Evolutionary conservation across 2,797 vertebrate genomes (phyloP), one percentile per base, ranked within the genome.

Genomic region (Hybognathus amarus): DNA sequence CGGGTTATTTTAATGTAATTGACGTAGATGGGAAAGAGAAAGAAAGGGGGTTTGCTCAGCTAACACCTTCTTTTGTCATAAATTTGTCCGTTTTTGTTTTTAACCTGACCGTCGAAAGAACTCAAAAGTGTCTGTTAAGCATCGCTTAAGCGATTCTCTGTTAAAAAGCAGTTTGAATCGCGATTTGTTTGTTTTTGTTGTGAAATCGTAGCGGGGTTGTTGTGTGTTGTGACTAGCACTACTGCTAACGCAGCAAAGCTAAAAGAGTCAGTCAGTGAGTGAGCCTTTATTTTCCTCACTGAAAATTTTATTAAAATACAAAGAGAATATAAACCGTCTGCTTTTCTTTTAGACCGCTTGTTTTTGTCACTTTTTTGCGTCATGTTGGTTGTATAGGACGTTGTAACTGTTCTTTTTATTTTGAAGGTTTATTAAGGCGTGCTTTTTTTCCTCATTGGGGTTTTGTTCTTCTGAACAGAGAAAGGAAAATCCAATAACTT

Each of bases 211-310:
- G 81, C 38, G 74, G 18, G 66, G 68, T 61, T 70, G 79, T 80
- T 80, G 66, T 80, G 64, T 83, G 82, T 83, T 83, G 82, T 78
- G 82, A 78, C 33, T 83, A 83, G 82, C 82, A 30, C 17, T 50
- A 52, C 27, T 61, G 82, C 82, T 83, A 83, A 78, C 82, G 54
- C 67, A 52, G 67, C 67, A 38, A 30, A 64, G 75, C 75, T 78
- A 77, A 77, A 75, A 52, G 38, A 77, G 74, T 83, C 73, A n/a
- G n/a, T n/a, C n/a, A 33, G n/a, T 38, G 82, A 83, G 82, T 38
- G 82, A 83, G 75, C 64, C 66, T 77, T 71, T 64, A 67, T 82
- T 70, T 61, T 47, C 54, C 73, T 71, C 66, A 15, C 33, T 76
- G 36, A 68, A 33, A 77, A 15, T 47, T 20, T 45, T 45, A 40